These are phyloP conservation scores for Odontamblyopus lacepedii DNA, from an alignment of 2,797 vertebrate species.

Conservation along the genomic window DNA sequence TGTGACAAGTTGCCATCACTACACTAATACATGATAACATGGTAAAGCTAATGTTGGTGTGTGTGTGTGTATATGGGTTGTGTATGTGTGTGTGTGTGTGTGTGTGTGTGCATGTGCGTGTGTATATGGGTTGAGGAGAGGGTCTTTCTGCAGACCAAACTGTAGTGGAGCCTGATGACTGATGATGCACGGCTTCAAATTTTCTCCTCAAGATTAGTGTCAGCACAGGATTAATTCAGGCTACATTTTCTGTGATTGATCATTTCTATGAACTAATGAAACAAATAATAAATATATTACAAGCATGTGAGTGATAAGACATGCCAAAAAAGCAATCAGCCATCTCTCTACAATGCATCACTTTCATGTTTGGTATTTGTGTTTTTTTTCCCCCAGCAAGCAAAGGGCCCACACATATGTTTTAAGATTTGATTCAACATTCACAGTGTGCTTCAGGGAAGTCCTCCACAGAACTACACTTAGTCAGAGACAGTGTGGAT, in stretches of 20 bases:
- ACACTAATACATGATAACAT: neutral
- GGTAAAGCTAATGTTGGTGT: neutral
- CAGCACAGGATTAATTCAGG: constrained; percentile 58
- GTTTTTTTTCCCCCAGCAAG: constrained; percentile 24
- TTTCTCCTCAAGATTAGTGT: constrained; percentile 64
- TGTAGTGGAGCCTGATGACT: constrained; percentile 60
- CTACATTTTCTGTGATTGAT: constrained; percentile 60
- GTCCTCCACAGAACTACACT: constrained; percentile 2
- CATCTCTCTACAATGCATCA: constrained; percentile 57
- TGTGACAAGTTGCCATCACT: neutral
- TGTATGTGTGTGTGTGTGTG: neutral
- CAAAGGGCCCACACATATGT: constrained; percentile 3
- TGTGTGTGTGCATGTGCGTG: neutral
- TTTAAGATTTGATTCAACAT: constrained; percentile 16
- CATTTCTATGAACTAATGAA: constrained; percentile 63
- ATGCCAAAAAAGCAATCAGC: constrained; percentile 48
- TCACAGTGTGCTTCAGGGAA: constrained; percentile 2
- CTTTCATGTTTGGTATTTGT: constrained; percentile 45
- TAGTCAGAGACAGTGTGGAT: neutral
- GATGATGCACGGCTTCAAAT: constrained; percentile 63
- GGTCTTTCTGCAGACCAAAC: constrained; percentile 54
- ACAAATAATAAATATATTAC: constrained; percentile 68
- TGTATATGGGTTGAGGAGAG: neutral
- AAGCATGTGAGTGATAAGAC: constrained; percentile 53
- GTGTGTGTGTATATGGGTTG: neutral